A percentile compares a stretch with the other conserved stretches of the same genome.
These are phyloP conservation scores for Phragmatobia fuliginosa DNA, from an alignment of 2,888 invertebrate species.

Conservation along the genomic window DNA sequence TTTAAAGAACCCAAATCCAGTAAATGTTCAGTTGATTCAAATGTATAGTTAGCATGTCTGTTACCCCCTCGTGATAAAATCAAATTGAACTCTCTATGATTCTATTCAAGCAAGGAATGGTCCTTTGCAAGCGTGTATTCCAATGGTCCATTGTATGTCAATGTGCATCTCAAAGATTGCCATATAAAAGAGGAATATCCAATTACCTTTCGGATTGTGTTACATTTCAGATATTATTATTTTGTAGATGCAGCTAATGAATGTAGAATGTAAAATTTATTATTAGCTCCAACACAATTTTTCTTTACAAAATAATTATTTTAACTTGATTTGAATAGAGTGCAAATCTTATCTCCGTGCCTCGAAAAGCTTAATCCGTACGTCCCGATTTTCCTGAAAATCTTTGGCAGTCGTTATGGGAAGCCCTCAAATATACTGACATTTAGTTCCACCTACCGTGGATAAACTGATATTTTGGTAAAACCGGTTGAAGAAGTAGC, in stretches of 20 bases:
- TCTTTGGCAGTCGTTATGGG: too few species aligned
- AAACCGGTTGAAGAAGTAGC: too few species aligned
- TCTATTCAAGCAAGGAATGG: slow-evolving; percentile 26
- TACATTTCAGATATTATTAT: background rate
- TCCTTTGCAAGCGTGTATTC: slow-evolving; percentile 29
- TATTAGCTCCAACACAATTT: background rate
- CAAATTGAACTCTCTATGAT: slow-evolving; percentile 28
- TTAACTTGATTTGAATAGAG: background rate
- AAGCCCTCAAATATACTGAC: too few species aligned
- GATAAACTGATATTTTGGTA: too few species aligned
- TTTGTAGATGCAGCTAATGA: background rate
- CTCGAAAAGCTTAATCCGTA: too few species aligned
- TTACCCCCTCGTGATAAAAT: background rate
- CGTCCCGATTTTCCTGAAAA: too few species aligned
- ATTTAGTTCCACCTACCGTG: too few species aligned
- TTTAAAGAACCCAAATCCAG: background rate
- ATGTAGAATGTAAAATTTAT: background rate
- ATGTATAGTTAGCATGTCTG: background rate
- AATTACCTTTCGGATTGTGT: slow-evolving; percentile 23
- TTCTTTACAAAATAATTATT: background rate
- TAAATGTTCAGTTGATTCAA: background rate
- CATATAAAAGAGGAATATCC: slow-evolving; percentile 36
- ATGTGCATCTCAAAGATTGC: slow-evolving; percentile 40
- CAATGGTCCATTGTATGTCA: slow-evolving; percentile 29
- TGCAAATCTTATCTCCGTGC: too few species aligned